Conservation (phyloP, 2,113 vertebrate genomes). For the Strix uralensis region DNA sequence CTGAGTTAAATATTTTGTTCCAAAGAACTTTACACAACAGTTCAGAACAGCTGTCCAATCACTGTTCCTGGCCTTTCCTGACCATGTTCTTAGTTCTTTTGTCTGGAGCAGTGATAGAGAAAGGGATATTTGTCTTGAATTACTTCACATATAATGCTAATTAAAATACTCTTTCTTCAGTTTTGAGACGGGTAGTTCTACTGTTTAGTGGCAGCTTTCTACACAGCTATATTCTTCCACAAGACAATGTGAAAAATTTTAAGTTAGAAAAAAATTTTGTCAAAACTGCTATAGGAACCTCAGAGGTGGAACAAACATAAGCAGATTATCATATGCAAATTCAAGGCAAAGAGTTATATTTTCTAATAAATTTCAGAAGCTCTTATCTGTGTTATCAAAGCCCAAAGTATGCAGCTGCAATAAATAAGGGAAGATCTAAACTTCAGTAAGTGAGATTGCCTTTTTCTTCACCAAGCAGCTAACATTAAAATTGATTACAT, state of each 20-base stretch:
- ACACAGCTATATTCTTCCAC: not conserved
- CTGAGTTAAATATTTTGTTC: not conserved
- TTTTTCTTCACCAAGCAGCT: not conserved
- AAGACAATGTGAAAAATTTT: not conserved
- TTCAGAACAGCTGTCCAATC: not conserved
- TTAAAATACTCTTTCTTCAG: not conserved
- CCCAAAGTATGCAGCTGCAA: not conserved
- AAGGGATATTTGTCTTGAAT: not conserved
- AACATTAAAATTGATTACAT: not conserved
- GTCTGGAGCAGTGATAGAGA: not conserved
- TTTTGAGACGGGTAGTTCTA: not conserved
- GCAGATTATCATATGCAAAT: not conserved
- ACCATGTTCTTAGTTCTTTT: not conserved
- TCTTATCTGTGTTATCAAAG: not conserved
- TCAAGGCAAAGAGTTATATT: not conserved
- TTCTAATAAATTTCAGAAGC: not conserved
- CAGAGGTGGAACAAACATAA: not conserved
- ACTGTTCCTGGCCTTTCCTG: not conserved
- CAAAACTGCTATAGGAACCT: not conserved
- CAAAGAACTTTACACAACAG: not conserved
- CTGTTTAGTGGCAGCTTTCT: not conserved
- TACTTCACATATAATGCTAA: not conserved
- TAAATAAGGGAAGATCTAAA: not conserved
- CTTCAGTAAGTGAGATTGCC: not conserved
- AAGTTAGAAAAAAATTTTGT: not conserved